Conservation (phyloP, 2,797 vertebrate genomes). For the Pogonophryne albipinna region DNA sequence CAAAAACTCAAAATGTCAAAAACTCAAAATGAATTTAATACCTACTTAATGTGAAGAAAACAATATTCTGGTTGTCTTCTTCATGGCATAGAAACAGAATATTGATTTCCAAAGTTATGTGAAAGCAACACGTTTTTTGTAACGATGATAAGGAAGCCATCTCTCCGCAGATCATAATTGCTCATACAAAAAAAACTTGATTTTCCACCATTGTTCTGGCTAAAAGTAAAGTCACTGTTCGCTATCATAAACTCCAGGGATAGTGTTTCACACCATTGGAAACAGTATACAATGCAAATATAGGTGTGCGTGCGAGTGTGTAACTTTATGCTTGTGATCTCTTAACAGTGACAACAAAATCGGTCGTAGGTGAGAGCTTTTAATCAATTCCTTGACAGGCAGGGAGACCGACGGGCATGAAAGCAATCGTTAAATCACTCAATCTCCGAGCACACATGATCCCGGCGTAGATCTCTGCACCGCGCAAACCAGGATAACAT, state of each 20-base stretch:
- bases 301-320: neutral
- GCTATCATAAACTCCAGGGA: too few species aligned
- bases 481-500: conserved; percentile 28
- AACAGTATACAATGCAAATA: too few species aligned
- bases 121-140: conserved; percentile 8
- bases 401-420: conserved; percentile 41
- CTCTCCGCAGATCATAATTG: conserved; percentile 31
- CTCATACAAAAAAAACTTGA: conserved; percentile 36
- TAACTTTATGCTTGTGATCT: conserved; percentile 2
- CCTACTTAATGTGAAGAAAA: conserved; percentile 10
- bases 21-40: conserved; percentile 9
- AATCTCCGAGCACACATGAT: conserved; percentile 45
- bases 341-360: conserved; percentile 22
- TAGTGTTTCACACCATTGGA: too few species aligned
- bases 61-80: conserved; percentile 6
- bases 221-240: conserved; percentile 7
- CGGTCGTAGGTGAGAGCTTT: conserved; percentile 25
- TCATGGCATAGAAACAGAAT: conserved; percentile 18
- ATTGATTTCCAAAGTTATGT: conserved; percentile 10
- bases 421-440: conserved; percentile 45
- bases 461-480: conserved; percentile 33
- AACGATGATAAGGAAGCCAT: conserved; percentile 30
- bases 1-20: conserved; percentile 3
- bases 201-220: conserved; percentile 37
- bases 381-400: conserved; percentile 54